Base-by-base conservation (phyloP, 2,113 vertebrate species). In the Lathamus discolor region DNA sequence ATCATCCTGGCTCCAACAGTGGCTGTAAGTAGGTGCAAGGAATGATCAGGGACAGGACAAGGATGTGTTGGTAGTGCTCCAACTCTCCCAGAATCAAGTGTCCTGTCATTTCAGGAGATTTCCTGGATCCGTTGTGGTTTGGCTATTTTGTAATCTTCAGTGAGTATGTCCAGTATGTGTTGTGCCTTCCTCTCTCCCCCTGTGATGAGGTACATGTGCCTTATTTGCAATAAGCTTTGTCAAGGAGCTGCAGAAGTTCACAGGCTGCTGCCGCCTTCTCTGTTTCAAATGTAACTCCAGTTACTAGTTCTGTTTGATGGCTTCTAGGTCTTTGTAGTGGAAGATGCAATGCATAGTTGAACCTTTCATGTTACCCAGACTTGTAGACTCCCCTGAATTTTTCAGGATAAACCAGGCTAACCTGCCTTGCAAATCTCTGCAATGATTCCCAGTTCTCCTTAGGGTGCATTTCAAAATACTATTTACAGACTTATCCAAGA, bases 131-230 rank as follows among this genome's bases (percentile, higher is more conserved):
- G 0, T 31, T 41, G 39, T 62, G 24, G 17, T 28, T 88, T 44
- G 11, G 43, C 18, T 75, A 2, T 67, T 57, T 76, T 44, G 18
- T 52, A 20, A 35, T 39, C 33, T 62, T 55, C 51, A n/a, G 18
- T 13, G 49, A 44, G 29, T 91, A 39, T 66, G 13, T 27, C 44
- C 44, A 59, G 22, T 18, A 62, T 39, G 35, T 55, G 16, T 2
- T 5, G 16, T 80, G n/a, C 67, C 1, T 2, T 57, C 5, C 31
- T 16, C 13, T 59, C 57, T 31, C 57, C 62, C 25, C 29, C 39
- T 61, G 52, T 25, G 70, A 33, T 17, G 41, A 67, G 7, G 35
- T 20, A 10, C 0, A 0, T 0, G 2, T 41, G 23, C 59, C 64
- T 88, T 67, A 28, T 8, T 43, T 35, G 11, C 64, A 49, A 5